A percentile compares a stretch with the other conserved stretches of the same genome.
These are phyloP conservation scores for Enteromius treurensis DNA, from an alignment of 2,797 vertebrate genomes.

Conservation along the genomic window DNA sequence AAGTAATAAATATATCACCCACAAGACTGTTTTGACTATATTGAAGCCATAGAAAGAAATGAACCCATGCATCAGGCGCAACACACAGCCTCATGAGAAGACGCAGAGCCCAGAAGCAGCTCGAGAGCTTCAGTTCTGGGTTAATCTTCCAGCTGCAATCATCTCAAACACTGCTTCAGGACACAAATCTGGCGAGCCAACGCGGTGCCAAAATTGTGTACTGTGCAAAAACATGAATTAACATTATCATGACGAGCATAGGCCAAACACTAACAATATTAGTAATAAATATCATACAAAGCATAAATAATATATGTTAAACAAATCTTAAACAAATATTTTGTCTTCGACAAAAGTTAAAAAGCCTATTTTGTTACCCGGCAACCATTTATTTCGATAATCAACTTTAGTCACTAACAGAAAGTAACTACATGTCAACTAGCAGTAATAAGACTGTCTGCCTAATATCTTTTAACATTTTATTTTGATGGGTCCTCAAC, in stretches of 20 bases:
- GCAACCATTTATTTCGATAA: no score
- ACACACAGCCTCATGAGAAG: neutral
- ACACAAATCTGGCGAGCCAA: neutral
- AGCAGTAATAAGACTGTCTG: no score
- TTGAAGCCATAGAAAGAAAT: neutral
- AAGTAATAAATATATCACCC: neutral
- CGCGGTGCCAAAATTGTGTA: neutral
- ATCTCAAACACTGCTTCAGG: neutral
- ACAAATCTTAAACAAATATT: neutral
- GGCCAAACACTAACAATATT: neutral
- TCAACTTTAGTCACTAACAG: no score
- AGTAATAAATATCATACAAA: neutral
- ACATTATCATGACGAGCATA: neutral
- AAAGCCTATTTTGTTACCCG: neutral
- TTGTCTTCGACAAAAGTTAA: neutral
- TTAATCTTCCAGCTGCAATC: slow-evolving; percentile 7
- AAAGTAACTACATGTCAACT: no score
- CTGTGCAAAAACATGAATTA: neutral
- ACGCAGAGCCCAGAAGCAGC: neutral
- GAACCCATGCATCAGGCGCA: no score
- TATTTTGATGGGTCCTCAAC: no score
- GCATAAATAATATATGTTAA: neutral
- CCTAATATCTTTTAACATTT: no score
- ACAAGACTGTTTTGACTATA: neutral
- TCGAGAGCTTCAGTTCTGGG: slow-evolving; percentile 7